Conservation (phyloP, 2,888 invertebrate species). For the Orchesella flavescens region DNA sequence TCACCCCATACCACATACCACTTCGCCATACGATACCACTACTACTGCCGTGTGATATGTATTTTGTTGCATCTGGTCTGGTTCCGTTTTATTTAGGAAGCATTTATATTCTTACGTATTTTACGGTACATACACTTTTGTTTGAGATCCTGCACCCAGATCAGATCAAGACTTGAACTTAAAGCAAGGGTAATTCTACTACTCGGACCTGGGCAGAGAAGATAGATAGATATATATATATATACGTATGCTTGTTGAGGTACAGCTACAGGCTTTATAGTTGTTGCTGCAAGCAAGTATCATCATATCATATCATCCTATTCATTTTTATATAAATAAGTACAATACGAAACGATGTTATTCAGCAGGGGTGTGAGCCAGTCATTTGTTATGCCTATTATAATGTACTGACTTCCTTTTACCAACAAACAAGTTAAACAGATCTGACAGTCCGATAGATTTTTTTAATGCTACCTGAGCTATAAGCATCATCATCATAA, state of each 20-base stretch:
- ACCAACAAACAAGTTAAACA: neutral
- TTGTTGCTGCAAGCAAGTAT: neutral
- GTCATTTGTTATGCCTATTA: neutral
- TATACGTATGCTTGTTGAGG: too few relatives aligned
- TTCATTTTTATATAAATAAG: too few relatives aligned
- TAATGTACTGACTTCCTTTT: slow-evolving; percentile 3
- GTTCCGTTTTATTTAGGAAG: slow-evolving; percentile 38
- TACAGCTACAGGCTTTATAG: neutral
- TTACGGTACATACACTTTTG: too few relatives aligned
- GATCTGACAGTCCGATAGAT: slow-evolving; percentile 17
- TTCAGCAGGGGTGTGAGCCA: too few relatives aligned
- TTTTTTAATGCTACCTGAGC: slow-evolving; percentile 6
- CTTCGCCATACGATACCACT: neutral
- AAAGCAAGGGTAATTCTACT: neutral
- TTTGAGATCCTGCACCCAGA: too few relatives aligned
- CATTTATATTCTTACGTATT: neutral
- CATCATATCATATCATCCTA: too few relatives aligned
- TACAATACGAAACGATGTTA: too few relatives aligned
- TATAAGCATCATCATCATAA: neutral
- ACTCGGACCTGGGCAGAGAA: too few relatives aligned
- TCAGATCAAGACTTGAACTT: neutral
- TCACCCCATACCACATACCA: neutral
- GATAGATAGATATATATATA: too few relatives aligned
- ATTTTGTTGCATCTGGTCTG: slow-evolving; percentile 1
- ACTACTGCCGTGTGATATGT: neutral